A percentile compares a stretch with the other conserved stretches of the same genome.
Conservation (phyloP, 2,113 vertebrate species). For the Ceyx margarethae region DNA sequence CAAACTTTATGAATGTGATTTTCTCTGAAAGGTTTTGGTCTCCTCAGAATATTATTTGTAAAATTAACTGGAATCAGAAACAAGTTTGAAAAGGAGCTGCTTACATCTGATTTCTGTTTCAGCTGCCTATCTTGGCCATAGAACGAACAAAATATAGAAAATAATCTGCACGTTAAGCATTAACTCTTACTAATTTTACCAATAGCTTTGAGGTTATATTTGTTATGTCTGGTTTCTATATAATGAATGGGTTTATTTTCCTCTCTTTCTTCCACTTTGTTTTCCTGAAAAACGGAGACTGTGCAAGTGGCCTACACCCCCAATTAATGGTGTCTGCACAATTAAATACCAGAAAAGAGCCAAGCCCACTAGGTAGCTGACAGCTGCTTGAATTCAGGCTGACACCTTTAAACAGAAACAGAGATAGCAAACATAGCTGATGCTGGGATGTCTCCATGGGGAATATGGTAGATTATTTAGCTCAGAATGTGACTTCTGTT, state of each 20-base stretch:
- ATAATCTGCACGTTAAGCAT: slow-evolving; percentile 20
- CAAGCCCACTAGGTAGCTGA: slow-evolving; percentile 36
- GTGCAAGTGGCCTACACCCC: background rate
- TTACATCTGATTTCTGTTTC: slow-evolving; percentile 14
- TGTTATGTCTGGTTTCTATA: slow-evolving; percentile 41
- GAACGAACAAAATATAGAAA: background rate
- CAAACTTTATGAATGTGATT: background rate
- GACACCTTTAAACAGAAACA: slow-evolving; percentile 61
- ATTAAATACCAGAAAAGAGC: slow-evolving; percentile 41
- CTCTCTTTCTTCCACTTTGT: slow-evolving; percentile 15
- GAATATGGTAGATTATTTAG: slow-evolving; percentile 2
- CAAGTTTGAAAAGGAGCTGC: slow-evolving; percentile 6
- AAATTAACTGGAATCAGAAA: slow-evolving; percentile 1
- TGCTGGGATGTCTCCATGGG: slow-evolving; percentile 27
- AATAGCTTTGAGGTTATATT: slow-evolving; percentile 34
- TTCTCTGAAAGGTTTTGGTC: slow-evolving; percentile 2
- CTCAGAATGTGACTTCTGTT: slow-evolving; percentile 10
- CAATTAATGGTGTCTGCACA: slow-evolving; percentile 43
- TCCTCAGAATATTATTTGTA: background rate
- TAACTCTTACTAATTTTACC: slow-evolving; percentile 15
- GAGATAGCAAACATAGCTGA: background rate
- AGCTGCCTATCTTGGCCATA: background rate
- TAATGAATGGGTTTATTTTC: slow-evolving; percentile 36
- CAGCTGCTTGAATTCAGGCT: slow-evolving; percentile 64
- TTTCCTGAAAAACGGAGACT: slow-evolving; percentile 9